Conservation (phyloP, 2,888 invertebrate species). For the Melolontha melolontha region DNA sequence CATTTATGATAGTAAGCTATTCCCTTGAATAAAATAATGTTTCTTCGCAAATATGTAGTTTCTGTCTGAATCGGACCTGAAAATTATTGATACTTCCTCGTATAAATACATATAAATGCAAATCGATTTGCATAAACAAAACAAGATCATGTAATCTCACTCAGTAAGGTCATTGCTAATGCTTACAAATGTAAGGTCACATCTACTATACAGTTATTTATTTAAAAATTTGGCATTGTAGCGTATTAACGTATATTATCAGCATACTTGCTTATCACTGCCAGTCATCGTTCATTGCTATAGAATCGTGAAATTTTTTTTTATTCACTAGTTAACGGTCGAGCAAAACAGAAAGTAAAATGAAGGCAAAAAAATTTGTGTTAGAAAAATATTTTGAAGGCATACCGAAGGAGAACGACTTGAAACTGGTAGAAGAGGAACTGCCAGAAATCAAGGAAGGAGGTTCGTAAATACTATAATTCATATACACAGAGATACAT, state of each 20-base stretch:
- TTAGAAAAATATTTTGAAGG: slow-evolving; percentile 74
- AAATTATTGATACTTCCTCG: no score
- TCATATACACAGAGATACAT: neutral
- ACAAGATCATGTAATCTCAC: no score
- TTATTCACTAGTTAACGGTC: neutral
- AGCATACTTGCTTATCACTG: neutral
- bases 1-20: no score
- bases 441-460: slow-evolving; percentile 74
- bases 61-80: no score
- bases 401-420: slow-evolving; percentile 73
- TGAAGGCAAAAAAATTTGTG: slow-evolving; percentile 71
- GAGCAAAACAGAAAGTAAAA: slow-evolving; percentile 17
- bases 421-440: slow-evolving; percentile 74
- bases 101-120: no score
- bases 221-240: neutral
- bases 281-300: neutral
- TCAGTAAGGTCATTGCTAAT: neutral
- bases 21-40: no score
- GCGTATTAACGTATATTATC: neutral
- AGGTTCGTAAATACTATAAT: slow-evolving; percentile 65
- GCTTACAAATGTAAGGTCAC: neutral
- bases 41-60: no score
- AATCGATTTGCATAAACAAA: no score
- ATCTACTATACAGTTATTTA: no score
- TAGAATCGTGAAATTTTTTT: neutral